Base-by-base conservation (phyloP, 2,113 vertebrate species). In the Climacteris rufus region DNA sequence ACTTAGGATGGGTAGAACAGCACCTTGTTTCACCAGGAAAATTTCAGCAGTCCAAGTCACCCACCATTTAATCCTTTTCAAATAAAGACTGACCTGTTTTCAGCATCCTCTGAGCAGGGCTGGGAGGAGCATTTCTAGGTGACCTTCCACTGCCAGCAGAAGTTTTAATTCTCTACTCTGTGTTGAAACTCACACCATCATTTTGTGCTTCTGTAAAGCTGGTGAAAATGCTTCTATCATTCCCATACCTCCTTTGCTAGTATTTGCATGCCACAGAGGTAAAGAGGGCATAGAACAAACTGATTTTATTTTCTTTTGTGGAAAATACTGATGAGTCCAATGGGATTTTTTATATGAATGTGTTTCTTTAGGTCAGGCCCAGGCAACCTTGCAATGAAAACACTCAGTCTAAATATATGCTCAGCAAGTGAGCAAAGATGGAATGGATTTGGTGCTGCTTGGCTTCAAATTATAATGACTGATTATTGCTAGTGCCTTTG, bases 391-490 rank as follows among this genome's bases (percentile, higher is more conserved):
- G 63, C 59, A 82, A 24, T 65, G 37, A 79, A 95, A 96, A 47
- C 57, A 37, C 35, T 60, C 44, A 45, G 15, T 53, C 66, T 96
- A 91, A 96, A 96, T 97, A 89, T 60, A 79, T n/a, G 64, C 56
- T 84, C 65, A 83, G 77, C 79, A 94, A 83, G 63, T 70, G 69
- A 90, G 44, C 60, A 61, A 95, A 96, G 93, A 92, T 93, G 78
- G 88, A 93, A 89, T 50, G 50, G 61, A 90, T 91, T 95, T 95
- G 81, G n/a, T 84, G 87, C 80, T 92, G 59, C 45, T 85, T 95
- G 94, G 60, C 90, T 93, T 76, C 83, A 82, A n/a, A 64, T 45
- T 92, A 7, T 83, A 60, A 49, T 80, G 87, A 35, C 78, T 92
- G 93, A 93, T 93, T 94, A 83, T 64, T 93, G 53, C 83, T 87